phyloP scores from a whole-genome alignment of 2,797 vertebrate species.

The Alectoris magna region DNA sequence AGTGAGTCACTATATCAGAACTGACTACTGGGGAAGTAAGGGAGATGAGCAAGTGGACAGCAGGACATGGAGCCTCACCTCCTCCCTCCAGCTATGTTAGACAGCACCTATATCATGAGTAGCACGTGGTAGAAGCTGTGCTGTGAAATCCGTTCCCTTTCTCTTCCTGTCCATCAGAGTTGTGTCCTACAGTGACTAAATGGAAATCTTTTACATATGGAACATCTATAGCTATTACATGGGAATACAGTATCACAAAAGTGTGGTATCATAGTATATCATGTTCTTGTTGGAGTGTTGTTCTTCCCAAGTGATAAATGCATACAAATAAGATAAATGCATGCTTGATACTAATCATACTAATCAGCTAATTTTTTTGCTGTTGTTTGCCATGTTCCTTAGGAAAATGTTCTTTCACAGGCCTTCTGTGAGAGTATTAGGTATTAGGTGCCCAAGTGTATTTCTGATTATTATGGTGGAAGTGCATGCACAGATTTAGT shows the following conservation, averaged over 20 bases:
- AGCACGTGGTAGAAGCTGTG: background rate
- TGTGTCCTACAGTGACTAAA: background rate
- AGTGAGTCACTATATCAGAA: background rate
- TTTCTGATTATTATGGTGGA: conserved; percentile 13
- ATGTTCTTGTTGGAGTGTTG: background rate
- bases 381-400: background rate
- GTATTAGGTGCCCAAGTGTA: conserved; percentile 1
- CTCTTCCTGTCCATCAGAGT: background rate
- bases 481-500: background rate
- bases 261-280: background rate
- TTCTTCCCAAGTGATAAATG: background rate
- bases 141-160: background rate
- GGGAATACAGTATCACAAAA: background rate
- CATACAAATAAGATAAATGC: background rate
- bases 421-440: background rate
- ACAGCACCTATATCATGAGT: background rate
- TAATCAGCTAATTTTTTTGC: background rate
- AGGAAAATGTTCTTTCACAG: background rate
- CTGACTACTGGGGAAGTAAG: background rate
- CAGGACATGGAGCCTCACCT: background rate
- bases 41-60: background rate
- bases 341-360: background rate
- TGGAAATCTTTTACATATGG: background rate
- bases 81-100: background rate
- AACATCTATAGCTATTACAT: background rate